phyloP scores from a whole-genome alignment of 2,888 invertebrate genomes.

The Minunthozetes semirufus region DNA sequence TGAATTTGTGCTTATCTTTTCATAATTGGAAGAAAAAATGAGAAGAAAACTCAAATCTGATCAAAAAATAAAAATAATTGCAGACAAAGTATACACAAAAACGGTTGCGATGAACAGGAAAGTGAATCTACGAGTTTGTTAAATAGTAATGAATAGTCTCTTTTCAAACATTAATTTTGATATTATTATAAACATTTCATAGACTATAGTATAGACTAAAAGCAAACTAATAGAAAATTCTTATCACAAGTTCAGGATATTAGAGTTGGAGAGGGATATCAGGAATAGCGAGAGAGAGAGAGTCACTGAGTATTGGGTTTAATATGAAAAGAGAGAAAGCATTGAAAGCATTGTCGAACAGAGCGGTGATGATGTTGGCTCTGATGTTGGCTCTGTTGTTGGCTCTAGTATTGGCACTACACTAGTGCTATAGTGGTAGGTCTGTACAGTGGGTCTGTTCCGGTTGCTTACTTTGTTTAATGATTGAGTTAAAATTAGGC shows the following conservation, averaged over 20 bases:
- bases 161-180: constrained; percentile 20
- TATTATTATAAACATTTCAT: constrained; percentile 3
- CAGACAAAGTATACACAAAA: neutral
- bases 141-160: constrained; percentile 6
- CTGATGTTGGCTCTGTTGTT: too few species aligned
- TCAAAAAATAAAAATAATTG: neutral
- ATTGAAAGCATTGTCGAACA: constrained; percentile 7
- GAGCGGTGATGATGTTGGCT: constrained; percentile 8
- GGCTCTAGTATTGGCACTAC: too few species aligned
- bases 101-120: neutral
- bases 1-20: constrained; percentile 1
- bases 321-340: neutral
- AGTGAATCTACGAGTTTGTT: neutral
- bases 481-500: constrained; percentile 7
- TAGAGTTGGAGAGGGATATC: neutral
- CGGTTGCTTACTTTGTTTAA: constrained; percentile 31
- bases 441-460: constrained; percentile 6
- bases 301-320: constrained; percentile 6
- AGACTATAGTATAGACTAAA: neutral
- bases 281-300: neutral
- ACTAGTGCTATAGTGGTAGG: neutral
- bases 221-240: constrained; percentile 11
- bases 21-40: neutral
- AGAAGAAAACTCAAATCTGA: neutral
- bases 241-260: constrained; percentile 22